Evolutionary conservation across 2,888 invertebrate species (phyloP).

Genomic region (Polyommatus icarus): DNA sequence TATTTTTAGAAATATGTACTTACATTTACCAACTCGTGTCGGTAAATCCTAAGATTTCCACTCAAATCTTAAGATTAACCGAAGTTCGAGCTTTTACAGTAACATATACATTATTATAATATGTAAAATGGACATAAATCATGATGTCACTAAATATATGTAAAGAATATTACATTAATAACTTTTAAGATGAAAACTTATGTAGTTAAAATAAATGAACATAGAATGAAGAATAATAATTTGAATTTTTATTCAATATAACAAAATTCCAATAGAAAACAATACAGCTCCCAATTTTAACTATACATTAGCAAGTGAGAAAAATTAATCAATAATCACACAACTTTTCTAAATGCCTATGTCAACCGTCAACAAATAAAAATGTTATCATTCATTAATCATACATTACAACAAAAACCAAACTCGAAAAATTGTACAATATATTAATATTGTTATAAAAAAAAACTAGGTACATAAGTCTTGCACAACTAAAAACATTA

Average conservation of each 20-base stretch:
- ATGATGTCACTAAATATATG: too few relatives aligned
- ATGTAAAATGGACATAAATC: too few relatives aligned
- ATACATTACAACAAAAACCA: conserved; percentile 6
- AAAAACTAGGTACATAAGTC: conserved; percentile 26
- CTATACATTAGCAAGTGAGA: neutral
- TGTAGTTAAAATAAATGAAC: neutral
- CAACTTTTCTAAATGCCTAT: conserved; percentile 6
- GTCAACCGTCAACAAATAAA: conserved; percentile 18
- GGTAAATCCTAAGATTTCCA: too few relatives aligned
- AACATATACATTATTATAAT: neutral
- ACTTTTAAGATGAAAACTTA: neutral
- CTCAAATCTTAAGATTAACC: too few relatives aligned
- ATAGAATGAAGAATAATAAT: neutral
- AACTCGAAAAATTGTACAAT: conserved; percentile 16
- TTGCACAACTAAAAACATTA: conserved; percentile 31
- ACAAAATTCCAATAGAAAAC: conserved; percentile 24
- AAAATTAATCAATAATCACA: neutral
- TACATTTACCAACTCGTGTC: too few relatives aligned
- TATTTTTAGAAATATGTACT: too few relatives aligned
- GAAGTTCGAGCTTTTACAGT: too few relatives aligned
- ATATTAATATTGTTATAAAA: conserved; percentile 27
- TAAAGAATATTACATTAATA: neutral
- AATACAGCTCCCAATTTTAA: neutral
- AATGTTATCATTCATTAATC: conserved; percentile 17
- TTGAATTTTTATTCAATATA: conserved; percentile 24